phyloP scores from a whole-genome alignment of 1,140 invertebrate genomes.

The Cydia pomonella region DNA sequence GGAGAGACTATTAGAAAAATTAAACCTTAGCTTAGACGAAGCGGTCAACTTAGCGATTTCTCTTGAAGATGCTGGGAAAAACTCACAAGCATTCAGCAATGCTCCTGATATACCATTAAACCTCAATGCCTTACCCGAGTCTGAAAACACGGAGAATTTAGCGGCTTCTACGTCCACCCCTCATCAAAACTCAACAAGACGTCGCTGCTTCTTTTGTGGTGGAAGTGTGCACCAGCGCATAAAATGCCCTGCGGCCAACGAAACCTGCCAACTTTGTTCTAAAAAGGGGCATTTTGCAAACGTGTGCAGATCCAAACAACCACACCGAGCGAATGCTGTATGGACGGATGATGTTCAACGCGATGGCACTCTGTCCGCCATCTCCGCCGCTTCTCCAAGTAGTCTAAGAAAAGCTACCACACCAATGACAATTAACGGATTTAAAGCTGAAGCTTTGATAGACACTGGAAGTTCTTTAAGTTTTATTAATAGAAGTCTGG shows the following conservation, averaged over 20 bases:
- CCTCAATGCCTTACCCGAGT: no score
- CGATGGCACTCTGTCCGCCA: neutral
- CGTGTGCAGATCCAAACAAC: neutral
- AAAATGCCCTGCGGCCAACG: no score
- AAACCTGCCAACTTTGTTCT: neutral
- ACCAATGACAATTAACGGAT: conserved; percentile 21
- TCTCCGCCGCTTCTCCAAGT: conserved; percentile 35
- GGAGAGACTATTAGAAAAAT: no score
- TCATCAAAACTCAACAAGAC: neutral
- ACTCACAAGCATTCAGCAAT: neutral
- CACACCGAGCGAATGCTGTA: no score
- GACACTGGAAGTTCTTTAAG: no score
- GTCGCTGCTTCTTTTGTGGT: neutral
- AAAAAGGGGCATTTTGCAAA: conserved; percentile 25
- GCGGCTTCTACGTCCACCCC: no score
- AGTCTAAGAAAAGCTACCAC: conserved; percentile 33
- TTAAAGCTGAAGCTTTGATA: no score
- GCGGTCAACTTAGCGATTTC: no score
- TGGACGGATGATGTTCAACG: neutral
- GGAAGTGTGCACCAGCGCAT: conserved; percentile 25
- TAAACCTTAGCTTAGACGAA: no score
- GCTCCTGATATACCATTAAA: neutral
- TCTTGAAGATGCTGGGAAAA: neutral
- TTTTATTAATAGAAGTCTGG: no score
- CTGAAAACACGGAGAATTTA: no score